phyloP scores from a whole-genome alignment of 30 jellyfish, hydroid and myxozoan genomes.

The Turritopsis dohrnii region DNA sequence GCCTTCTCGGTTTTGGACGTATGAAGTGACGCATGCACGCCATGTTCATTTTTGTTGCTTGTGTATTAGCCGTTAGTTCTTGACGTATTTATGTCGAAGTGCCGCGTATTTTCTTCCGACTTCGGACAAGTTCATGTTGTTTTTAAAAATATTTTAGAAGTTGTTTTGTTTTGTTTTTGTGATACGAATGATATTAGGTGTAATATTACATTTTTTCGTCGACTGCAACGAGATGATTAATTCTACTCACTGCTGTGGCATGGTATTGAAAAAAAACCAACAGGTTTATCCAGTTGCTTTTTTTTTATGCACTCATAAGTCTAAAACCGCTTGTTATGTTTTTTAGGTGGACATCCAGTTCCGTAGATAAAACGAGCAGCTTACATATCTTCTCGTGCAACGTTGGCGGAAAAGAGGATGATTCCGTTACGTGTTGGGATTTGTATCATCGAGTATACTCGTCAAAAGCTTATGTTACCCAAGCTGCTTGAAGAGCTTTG shows the following conservation, averaged over 20 bases:
- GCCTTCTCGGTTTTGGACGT: too few relatives aligned
- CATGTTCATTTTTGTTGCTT: too few relatives aligned
- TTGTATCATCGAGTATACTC: constrained; percentile 55
- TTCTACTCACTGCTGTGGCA: background rate
- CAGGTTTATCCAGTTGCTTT: too few relatives aligned
- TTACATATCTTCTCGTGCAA: background rate
- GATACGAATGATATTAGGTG: background rate
- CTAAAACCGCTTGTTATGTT: too few relatives aligned
- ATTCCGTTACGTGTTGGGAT: constrained; percentile 67
- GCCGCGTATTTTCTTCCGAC: background rate
- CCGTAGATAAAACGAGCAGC: background rate
- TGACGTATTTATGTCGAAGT: background rate
- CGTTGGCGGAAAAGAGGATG: constrained; percentile 12
- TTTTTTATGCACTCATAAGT: too few relatives aligned
- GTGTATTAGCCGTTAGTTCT: too few relatives aligned
- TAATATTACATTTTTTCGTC: background rate
- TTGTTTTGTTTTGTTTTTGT: background rate
- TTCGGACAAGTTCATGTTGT: too few relatives aligned
- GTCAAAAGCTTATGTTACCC: constrained; percentile 58
- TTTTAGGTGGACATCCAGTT: background rate
- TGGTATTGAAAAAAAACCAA: too few relatives aligned
- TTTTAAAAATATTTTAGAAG: background rate
- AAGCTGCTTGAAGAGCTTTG: constrained; percentile 41
- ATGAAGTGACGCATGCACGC: too few relatives aligned
- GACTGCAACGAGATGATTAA: background rate